Evolutionary conservation across 1,140 invertebrate genomes (phyloP), one percentile per base, ranked within the genome.

Genomic region (Colletes latitarsis): DNA sequence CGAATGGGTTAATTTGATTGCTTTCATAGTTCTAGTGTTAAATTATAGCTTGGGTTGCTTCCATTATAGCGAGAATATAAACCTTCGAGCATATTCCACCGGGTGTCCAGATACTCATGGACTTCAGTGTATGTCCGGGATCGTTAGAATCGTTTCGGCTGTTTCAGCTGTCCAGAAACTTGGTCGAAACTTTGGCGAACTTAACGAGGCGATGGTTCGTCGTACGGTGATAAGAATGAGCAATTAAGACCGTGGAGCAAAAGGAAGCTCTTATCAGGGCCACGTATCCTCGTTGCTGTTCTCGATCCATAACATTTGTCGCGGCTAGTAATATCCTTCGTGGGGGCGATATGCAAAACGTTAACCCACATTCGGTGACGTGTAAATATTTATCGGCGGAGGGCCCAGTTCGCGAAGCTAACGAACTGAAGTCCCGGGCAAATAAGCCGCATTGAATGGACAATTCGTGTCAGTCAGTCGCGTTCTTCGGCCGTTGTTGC

Each of bases 341-440:
- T 60, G 57, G 71, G 52, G 39, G 73, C 77, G 84, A 87, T 87
- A 87, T 87, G 85, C 81, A 86, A 86, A 70, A 83, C 68, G 68
- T 73, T 80, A 74, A 83, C 85, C 81, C 73, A 86, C 81, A 83
- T 87, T 86, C 72, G 72, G 63, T 49, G 71, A 70, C 64, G 78
- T 60, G 77, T 87, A 83, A 87, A 87, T 87, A 87, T 87, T 87
- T 87, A 87, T 86, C 81, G 64, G 64, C 30, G 73, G 17, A 9
- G 46, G 71, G 55, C 49, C 77, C 57, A 21, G 57, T 58, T 76
- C 70, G 80, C 75, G 77, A 78, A 73, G 39, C 55, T 79, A 82
- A 82, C 70, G 62, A 67, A 77, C 30, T 17, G 30, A 41, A 49
- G 66, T 68, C 41, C 66, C 62, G 21, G 57, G 60, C 52, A 75